Percentiles rank a stretch among this genome's conserved stretches.
Conservation (phyloP, 1,140 invertebrate genomes). For the Brachionus calyciflorus region DNA sequence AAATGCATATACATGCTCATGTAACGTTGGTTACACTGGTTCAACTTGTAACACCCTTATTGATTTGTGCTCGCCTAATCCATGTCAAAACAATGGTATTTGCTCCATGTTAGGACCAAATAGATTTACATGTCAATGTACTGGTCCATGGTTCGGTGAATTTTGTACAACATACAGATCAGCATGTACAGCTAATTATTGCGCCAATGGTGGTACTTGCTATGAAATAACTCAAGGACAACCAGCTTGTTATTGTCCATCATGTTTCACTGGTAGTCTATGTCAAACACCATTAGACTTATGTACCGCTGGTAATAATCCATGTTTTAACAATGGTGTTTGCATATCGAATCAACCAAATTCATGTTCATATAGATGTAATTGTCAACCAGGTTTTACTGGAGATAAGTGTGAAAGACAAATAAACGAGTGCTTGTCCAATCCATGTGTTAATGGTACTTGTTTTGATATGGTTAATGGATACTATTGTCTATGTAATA, state of each 20-base stretch:
- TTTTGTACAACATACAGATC: slow-evolving; percentile 27
- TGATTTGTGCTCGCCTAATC: slow-evolving; percentile 53
- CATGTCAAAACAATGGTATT: slow-evolving; percentile 42
- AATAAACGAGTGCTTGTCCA: slow-evolving; percentile 47
- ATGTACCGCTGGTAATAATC: background rate
- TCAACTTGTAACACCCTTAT: slow-evolving; percentile 87
- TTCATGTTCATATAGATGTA: slow-evolving; percentile 35
- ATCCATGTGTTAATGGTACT: slow-evolving; percentile 37
- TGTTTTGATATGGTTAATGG: slow-evolving; percentile 40
- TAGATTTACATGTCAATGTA: slow-evolving; percentile 10
- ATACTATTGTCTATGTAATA: slow-evolving; percentile 39
- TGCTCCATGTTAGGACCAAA: slow-evolving; percentile 38
- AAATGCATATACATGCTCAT: slow-evolving; percentile 73
- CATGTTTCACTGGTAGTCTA: slow-evolving; percentile 15
- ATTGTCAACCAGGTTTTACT: slow-evolving; percentile 36
- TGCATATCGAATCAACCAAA: slow-evolving; percentile 44
- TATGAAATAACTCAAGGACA: slow-evolving; percentile 18
- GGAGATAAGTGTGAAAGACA: slow-evolving; percentile 46
- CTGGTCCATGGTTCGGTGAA: background rate
- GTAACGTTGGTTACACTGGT: slow-evolving; percentile 84
- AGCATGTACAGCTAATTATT: slow-evolving; percentile 43
- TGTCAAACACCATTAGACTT: slow-evolving; percentile 10
- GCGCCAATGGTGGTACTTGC: slow-evolving; percentile 43
- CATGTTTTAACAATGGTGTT: slow-evolving; percentile 43
- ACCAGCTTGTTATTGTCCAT: slow-evolving; percentile 29